Conservation (phyloP, 2,888 invertebrate genomes). For the Heliconius aoede region DNA sequence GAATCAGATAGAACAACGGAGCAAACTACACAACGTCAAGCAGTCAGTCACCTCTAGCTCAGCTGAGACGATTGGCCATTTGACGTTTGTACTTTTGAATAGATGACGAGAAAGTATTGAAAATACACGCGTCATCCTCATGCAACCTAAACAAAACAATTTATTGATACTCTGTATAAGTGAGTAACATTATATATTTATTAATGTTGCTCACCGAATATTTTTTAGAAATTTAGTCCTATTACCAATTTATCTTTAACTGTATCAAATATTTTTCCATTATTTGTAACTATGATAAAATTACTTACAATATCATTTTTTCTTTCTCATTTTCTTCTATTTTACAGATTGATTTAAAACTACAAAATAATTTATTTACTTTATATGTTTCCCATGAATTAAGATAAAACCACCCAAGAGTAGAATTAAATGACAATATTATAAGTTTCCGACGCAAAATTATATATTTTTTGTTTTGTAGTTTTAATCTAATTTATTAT, state of each 20-base stretch:
- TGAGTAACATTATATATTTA: not conserved
- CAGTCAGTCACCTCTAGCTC: slow-evolving; percentile 80
- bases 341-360: not conserved
- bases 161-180: slow-evolving; percentile 17
- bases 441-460: too few relatives aligned
- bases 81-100: slow-evolving; percentile 70
- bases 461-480: too few relatives aligned
- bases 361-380: not conserved
- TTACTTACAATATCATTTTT: not conserved
- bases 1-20: slow-evolving; percentile 64
- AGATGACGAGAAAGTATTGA: slow-evolving; percentile 81
- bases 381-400: too few relatives aligned
- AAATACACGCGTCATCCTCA: slow-evolving; percentile 82
- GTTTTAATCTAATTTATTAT: too few relatives aligned
- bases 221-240: not conserved
- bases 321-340: not conserved
- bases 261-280: not conserved
- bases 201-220: too few relatives aligned
- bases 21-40: slow-evolving; percentile 75
- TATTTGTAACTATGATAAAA: not conserved
- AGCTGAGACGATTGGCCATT: slow-evolving; percentile 70
- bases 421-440: too few relatives aligned
- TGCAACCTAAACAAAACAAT: slow-evolving; percentile 47
- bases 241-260: not conserved
- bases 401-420: too few relatives aligned